phyloP scores from a whole-genome alignment of 2,888 invertebrate species.

The Sphaerophoria rueppellii region DNA sequence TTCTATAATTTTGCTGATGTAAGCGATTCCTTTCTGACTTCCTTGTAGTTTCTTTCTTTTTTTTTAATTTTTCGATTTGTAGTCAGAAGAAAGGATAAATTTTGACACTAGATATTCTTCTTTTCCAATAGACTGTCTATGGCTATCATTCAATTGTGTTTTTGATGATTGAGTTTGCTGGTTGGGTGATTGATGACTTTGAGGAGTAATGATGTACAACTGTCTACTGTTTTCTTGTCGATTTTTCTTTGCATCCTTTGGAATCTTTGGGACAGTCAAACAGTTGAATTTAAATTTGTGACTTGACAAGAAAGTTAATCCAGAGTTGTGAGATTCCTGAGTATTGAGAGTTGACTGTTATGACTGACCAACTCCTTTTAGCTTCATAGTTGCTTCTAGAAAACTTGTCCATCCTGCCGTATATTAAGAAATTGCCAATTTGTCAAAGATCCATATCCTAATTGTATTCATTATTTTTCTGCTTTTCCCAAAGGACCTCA shows the following conservation, averaged over 20 bases:
- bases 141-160: conserved; percentile 70
- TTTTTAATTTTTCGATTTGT: conserved; percentile 81
- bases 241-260: conserved; percentile 20
- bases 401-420: no score
- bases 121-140: conserved; percentile 14
- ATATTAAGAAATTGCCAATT: no score
- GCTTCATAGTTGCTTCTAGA: no score
- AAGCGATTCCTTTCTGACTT: conserved; percentile 35
- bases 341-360: no score
- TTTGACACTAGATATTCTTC: conserved; percentile 30
- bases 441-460: no score
- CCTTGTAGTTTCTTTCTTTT: conserved; percentile 40
- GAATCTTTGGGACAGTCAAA: background rate
- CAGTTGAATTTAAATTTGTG: background rate
- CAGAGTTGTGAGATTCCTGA: no score
- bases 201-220: conserved; percentile 1
- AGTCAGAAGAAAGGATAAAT: conserved; percentile 74
- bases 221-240: background rate
- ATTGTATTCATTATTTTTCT: no score
- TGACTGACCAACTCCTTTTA: no score
- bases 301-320: no score
- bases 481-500: conserved; percentile 1
- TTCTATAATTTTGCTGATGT: conserved; percentile 56
- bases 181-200: conserved; percentile 61
- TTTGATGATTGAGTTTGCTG: conserved; percentile 50